phyloP scores from a whole-genome alignment of 2,888 invertebrate species.

The Exephanes ischioxanthus region DNA sequence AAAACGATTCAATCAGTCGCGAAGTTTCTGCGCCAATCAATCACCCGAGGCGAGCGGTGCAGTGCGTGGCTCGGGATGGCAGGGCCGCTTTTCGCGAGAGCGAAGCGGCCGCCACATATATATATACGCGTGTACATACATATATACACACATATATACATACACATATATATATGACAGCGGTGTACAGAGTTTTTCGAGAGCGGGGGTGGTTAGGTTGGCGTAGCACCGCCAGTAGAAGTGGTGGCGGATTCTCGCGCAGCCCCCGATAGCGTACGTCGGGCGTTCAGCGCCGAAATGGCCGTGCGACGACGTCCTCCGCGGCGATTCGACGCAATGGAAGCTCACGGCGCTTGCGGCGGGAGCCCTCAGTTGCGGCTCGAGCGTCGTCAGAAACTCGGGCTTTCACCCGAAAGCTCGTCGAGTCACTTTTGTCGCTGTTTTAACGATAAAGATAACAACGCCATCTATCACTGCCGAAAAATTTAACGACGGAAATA shows the following conservation, averaged over 20 bases:
- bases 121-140: background rate
- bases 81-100: slow-evolving; percentile 36
- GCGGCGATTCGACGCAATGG: slow-evolving; percentile 84
- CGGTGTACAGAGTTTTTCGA: slow-evolving; percentile 27
- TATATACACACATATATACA: slow-evolving; percentile 17
- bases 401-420: slow-evolving; percentile 74
- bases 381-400: slow-evolving; percentile 78
- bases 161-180: slow-evolving; percentile 17
- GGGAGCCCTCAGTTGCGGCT: slow-evolving; percentile 84
- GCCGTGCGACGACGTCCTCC: slow-evolving; percentile 73
- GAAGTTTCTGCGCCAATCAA: slow-evolving; percentile 84
- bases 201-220: slow-evolving; percentile 36
- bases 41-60: slow-evolving; percentile 76
- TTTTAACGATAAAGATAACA: slow-evolving; percentile 2
- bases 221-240: slow-evolving; percentile 50
- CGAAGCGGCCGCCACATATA: slow-evolving; percentile 29
- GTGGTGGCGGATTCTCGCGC: slow-evolving; percentile 66
- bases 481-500: background rate
- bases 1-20: slow-evolving; percentile 85
- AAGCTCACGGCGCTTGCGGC: slow-evolving; percentile 83
- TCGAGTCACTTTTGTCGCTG: slow-evolving; percentile 36
- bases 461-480: background rate
- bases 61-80: slow-evolving; percentile 13
- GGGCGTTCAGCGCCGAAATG: slow-evolving; percentile 69
- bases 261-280: slow-evolving; percentile 62